Evolutionary conservation across 2,113 vertebrate species (phyloP).

Genomic region (Pleuronectes platessa): DNA sequence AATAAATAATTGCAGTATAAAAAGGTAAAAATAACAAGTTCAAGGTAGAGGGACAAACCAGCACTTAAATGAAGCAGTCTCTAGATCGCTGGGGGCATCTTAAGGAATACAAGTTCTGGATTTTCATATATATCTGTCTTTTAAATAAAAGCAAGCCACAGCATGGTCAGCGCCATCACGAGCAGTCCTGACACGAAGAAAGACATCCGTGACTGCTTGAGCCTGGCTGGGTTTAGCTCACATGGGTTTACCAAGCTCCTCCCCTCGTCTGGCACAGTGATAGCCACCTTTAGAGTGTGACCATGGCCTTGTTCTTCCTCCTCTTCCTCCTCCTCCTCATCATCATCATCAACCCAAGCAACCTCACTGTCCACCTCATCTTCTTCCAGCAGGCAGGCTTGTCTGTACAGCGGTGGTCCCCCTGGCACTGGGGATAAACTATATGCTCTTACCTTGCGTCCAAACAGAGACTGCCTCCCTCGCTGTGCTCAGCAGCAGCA

Average conservation of each 20-base stretch:
- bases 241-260: slow-evolving; percentile 81
- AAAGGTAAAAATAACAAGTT: not conserved
- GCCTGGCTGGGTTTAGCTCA: slow-evolving; percentile 82
- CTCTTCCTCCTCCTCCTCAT: slow-evolving; percentile 53
- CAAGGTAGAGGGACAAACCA: slow-evolving; percentile 17
- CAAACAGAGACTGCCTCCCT: slow-evolving; percentile 86
- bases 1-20: not conserved
- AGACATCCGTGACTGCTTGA: slow-evolving; percentile 83
- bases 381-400: slow-evolving; percentile 56
- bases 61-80: slow-evolving; percentile 8
- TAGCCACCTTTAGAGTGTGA: slow-evolving; percentile 84
- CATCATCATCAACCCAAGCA: slow-evolving; percentile 46
- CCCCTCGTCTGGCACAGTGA: slow-evolving; percentile 87
- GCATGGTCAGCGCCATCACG: slow-evolving; percentile 86
- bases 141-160: slow-evolving; percentile 92
- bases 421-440: slow-evolving; percentile 80
- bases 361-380: slow-evolving; percentile 56
- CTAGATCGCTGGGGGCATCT: not conserved
- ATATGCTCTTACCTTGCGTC: slow-evolving; percentile 87
- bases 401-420: slow-evolving; percentile 56
- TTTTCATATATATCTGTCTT: not conserved
- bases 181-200: slow-evolving; percentile 90
- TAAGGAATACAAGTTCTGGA: not conserved
- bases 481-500: slow-evolving; percentile 88
- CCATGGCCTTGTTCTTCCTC: slow-evolving; percentile 76